These are phyloP conservation scores for Calliopum simillimum DNA, from an alignment of 2,888 invertebrate genomes.

Conservation along the genomic window DNA sequence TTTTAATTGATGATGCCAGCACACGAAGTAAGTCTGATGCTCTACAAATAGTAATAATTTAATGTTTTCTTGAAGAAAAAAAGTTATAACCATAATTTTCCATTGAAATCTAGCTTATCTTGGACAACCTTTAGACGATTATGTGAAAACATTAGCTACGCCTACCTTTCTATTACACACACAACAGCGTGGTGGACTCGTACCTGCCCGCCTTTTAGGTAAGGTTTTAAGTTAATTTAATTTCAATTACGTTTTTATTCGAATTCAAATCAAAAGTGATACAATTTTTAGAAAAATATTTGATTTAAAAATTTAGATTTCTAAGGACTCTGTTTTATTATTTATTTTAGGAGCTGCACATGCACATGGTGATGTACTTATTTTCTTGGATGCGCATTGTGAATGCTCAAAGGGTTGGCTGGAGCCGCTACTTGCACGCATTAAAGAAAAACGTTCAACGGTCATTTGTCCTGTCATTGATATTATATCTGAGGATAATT, in stretches of 20 bases:
- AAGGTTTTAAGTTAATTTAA: no score
- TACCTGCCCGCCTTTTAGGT: constrained; percentile 79
- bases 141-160: constrained; percentile 74
- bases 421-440: constrained; percentile 77
- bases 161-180: constrained; percentile 76
- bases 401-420: constrained; percentile 89
- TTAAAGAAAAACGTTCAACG: constrained; percentile 60
- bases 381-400: constrained; percentile 98
- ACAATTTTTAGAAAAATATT: no score
- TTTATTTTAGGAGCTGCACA: constrained; percentile 81
- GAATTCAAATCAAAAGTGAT: no score
- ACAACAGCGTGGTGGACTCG: constrained; percentile 78
- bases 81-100: not conserved
- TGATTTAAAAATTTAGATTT: no score
- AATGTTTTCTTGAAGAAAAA: not conserved
- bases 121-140: constrained; percentile 75
- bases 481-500: constrained; percentile 94
- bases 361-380: constrained; percentile 81
- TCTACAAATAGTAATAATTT: not conserved
- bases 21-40: constrained; percentile 74
- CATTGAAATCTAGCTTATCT: constrained; percentile 70
- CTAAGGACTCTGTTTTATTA: no score
- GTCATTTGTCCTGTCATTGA: constrained; percentile 82
- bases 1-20: constrained; percentile 91
- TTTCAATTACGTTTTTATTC: no score